Evolutionary conservation across 2,113 vertebrate genomes (phyloP).

Genomic region (Pteropus alecto): DNA sequence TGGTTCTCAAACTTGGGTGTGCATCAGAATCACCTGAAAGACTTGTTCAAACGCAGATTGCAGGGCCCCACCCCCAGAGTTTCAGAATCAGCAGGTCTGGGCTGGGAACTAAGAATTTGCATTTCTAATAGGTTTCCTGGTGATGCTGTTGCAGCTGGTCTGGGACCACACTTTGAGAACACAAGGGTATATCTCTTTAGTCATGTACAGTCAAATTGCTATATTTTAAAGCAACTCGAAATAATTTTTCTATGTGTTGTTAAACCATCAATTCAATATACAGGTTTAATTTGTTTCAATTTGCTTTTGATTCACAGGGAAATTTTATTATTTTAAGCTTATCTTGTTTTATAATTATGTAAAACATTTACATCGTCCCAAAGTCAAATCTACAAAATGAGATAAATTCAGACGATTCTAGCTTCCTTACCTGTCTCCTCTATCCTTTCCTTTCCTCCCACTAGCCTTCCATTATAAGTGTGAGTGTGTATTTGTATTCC

Average conservation of each 20-base stretch:
- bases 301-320: conserved; percentile 33
- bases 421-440: background rate
- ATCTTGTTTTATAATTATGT: conserved; percentile 34
- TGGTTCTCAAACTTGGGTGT: background rate
- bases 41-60: background rate
- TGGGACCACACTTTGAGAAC: background rate
- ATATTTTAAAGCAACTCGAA: background rate
- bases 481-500: background rate
- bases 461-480: background rate
- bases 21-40: background rate
- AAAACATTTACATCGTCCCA: background rate
- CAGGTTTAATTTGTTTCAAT: background rate
- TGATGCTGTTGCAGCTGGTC: background rate
- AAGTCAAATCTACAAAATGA: conserved; percentile 37
- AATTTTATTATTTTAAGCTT: conserved; percentile 1
- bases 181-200: background rate
- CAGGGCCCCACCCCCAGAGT: background rate
- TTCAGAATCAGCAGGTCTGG: background rate
- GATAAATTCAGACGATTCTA: conserved; percentile 17
- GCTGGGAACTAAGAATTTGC: background rate
- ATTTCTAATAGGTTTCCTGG: background rate
- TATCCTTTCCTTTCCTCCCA: conserved; percentile 11
- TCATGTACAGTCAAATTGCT: background rate
- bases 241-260: conserved; percentile 27
- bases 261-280: background rate